Evolutionary conservation across 2,797 vertebrate genomes (phyloP), one percentile per base, ranked within the genome.

Genomic region (Gymnothorax javanicus): DNA sequence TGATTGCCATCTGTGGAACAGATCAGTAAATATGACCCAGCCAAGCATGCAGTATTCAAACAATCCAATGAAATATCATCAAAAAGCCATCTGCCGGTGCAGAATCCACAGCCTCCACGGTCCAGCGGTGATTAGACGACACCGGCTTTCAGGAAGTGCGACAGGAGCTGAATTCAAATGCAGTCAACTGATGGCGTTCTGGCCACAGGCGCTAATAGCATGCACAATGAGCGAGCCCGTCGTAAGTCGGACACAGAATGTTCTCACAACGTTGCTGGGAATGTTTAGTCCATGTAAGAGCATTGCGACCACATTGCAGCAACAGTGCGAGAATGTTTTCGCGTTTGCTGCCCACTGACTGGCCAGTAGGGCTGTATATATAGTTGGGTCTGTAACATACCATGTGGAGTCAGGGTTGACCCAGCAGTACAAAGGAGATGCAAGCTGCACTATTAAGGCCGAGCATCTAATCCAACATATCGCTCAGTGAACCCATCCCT

Each of bases 1-100:
- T 67, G 54, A n/a, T 83, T 83, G 56, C 81, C 81, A 58, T 83
- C 81, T 83, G 56, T 83, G 59, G 50, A 69, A 56, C 84, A 71
- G 62, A 25, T 67, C 20, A 5, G 84, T 69, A 52, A 84, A 84
- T 50, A 67, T 67, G 83, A 64, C 59, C 83, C n/a, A 84, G 50
- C n/a, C 62, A 85, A 85, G 43, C 52, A n/a, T 11, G 25, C 15
- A 62, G 9, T 64, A 79, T 79, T 54, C 6, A 79, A 11, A 52
- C 83, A 64, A 62, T 84, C 25, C 56, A 50, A 54, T 54, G 43
- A 79, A 79, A 79, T 79, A 79, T 79, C 75, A 62, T 50, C 82
- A 9, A 25, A 71, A 71, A 54, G 64, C 84, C 60, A 85, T 69
- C 62, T 85, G 62, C 62, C 50, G 69, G n/a, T 50, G 12, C 33